These are phyloP conservation scores for Ommatoiulus sabulosus DNA, from an alignment of 2,888 invertebrate genomes.

Conservation along the genomic window DNA sequence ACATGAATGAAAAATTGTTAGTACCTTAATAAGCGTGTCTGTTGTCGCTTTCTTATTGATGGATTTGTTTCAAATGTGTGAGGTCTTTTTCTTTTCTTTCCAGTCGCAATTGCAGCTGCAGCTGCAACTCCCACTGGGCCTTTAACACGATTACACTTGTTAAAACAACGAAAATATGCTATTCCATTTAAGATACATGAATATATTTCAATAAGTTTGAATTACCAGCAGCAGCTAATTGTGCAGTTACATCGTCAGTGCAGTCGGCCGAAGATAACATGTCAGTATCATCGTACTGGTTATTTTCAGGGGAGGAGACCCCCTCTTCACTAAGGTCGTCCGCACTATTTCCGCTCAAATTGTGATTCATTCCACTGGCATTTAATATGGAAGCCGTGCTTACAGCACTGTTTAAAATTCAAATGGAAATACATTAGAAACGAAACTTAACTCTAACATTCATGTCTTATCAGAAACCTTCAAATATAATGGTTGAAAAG, in stretches of 20 bases:
- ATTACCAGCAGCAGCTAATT: conserved; percentile 93
- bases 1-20: not conserved
- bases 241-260: conserved; percentile 95
- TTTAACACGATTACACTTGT: conserved; percentile 65
- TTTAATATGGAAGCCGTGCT: not conserved
- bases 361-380: conserved; percentile 52
- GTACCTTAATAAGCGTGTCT: conserved; percentile 82
- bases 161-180: not conserved
- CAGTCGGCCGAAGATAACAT: conserved; percentile 79
- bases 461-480: not conserved
- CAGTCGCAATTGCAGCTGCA: conserved; percentile 95
- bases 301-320: conserved; percentile 67
- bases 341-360: conserved; percentile 51
- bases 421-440: not conserved
- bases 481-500: not conserved
- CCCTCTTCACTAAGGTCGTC: conserved; percentile 67
- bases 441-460: not conserved
- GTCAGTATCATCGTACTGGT: conserved; percentile 78
- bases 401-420: not conserved
- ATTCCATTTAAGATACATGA: not conserved
- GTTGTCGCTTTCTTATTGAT: conserved; percentile 93
- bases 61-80: conserved; percentile 98
- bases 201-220: conserved; percentile 50
- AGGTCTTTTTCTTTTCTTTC: conserved; percentile 93
- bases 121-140: conserved; percentile 96